phyloP scores from a whole-genome alignment of 2,888 invertebrate species.

The Meganola albula region DNA sequence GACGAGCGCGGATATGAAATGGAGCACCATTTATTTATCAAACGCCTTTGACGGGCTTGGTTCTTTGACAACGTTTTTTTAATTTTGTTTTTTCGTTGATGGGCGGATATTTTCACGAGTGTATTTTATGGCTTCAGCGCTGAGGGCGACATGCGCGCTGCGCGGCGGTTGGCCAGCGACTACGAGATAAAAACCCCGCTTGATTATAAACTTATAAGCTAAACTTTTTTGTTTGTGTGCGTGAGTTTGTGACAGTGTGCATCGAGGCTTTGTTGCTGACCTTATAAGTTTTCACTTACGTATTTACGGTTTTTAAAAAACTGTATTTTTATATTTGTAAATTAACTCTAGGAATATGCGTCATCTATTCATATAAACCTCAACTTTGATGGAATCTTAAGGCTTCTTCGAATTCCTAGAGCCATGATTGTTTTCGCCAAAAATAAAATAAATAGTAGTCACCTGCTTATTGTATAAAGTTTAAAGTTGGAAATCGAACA shows the following conservation, averaged over 20 bases:
- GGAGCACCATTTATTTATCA: slow-evolving; percentile 52
- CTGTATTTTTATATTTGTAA: too few relatives aligned
- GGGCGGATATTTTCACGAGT: slow-evolving; percentile 56
- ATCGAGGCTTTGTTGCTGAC: slow-evolving; percentile 62
- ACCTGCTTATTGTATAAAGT: slow-evolving; percentile 7
- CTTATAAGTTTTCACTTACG: slow-evolving; percentile 66
- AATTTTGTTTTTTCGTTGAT: slow-evolving; percentile 48
- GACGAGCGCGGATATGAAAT: slow-evolving; percentile 47
- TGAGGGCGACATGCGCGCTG: slow-evolving; percentile 62
- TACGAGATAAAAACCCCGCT: slow-evolving; percentile 76
- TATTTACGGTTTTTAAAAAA: too few relatives aligned
- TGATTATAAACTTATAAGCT: slow-evolving; percentile 78
- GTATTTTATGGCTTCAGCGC: slow-evolving; percentile 53
- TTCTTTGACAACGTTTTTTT: slow-evolving; percentile 46
- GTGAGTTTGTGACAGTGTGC: slow-evolving; percentile 58
- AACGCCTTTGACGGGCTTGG: slow-evolving; percentile 46
- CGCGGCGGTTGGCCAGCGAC: slow-evolving; percentile 68
- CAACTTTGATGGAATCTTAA: too few relatives aligned
- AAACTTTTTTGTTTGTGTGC: slow-evolving; percentile 72
- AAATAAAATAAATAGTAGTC: slow-evolving; percentile 1
- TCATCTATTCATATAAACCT: slow-evolving; percentile 6
- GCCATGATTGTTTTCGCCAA: too few relatives aligned
- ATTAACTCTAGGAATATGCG: too few relatives aligned
- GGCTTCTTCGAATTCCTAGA: too few relatives aligned
- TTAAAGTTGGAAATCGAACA: slow-evolving; percentile 16